Percentiles rank a stretch among this genome's conserved stretches.
phyloP scores from a whole-genome alignment of 1,140 invertebrate species.

The Homarus americanus region DNA sequence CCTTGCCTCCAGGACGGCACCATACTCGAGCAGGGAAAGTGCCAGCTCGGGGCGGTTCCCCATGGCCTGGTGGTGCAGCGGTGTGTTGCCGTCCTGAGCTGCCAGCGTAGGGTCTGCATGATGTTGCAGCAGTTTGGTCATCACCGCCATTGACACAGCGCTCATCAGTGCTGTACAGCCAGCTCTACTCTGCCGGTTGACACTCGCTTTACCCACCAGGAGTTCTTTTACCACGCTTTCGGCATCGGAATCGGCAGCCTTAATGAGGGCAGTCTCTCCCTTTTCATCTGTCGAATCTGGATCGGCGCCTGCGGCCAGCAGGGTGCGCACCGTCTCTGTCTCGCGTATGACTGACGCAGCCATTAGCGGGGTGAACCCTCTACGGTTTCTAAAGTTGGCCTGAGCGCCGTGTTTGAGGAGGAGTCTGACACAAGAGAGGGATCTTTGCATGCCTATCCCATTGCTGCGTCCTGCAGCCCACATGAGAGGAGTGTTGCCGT shows the following conservation, averaged over 20 bases:
- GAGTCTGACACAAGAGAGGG: slow-evolving; percentile 44
- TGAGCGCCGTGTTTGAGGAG: slow-evolving; percentile 66
- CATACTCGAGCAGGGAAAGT: slow-evolving; percentile 43
- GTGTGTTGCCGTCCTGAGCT: slow-evolving; percentile 63
- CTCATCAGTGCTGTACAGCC: slow-evolving; percentile 65
- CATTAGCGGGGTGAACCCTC: slow-evolving; percentile 71
- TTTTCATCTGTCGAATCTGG: slow-evolving; percentile 43
- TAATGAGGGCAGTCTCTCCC: slow-evolving; percentile 73
- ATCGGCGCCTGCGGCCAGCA: slow-evolving; percentile 62
- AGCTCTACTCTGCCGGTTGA: slow-evolving; percentile 43
- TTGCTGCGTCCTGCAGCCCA: slow-evolving; percentile 74
- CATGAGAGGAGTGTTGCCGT: slow-evolving; percentile 70
- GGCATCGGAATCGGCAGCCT: slow-evolving; percentile 61
- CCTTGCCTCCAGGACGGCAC: slow-evolving; percentile 47
- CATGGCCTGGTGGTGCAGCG: slow-evolving; percentile 69
- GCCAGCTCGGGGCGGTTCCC: slow-evolving; percentile 34
- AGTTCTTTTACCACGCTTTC: slow-evolving; percentile 47
- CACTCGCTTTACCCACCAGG: slow-evolving; percentile 40
- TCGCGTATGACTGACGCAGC: slow-evolving; percentile 68
- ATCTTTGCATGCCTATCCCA: slow-evolving; percentile 71
- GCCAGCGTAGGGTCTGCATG: slow-evolving; percentile 46
- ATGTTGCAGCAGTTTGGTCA: slow-evolving; percentile 48
- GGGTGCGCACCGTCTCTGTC: slow-evolving; percentile 47
- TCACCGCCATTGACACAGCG: slow-evolving; percentile 41
- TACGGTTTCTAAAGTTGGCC: slow-evolving; percentile 43